Evolutionary conservation across 1,140 invertebrate genomes (phyloP), one percentile per base, ranked within the genome.

Genomic region (Zaprionus nigranus): DNA sequence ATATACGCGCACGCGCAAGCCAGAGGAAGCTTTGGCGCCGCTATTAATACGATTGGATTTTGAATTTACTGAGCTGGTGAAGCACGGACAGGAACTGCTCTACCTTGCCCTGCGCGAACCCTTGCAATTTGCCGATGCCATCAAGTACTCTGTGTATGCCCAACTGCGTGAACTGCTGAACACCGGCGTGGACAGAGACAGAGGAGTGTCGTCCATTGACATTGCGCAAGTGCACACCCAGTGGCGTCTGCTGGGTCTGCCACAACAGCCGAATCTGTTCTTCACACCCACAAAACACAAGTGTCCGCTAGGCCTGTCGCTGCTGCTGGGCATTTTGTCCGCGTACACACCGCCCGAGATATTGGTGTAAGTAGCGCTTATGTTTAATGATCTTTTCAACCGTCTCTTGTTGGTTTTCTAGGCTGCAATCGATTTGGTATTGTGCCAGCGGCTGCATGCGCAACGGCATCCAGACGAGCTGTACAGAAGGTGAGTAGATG

Each of bases 351-450:
- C 79, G 0, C 63, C 62, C 1, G 85, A 91, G 28, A 73, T 64
- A 13, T 61, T 78, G 17, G 76, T 92, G 91, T 92, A 59, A 91
- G 88, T 78, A 13, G 0, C 9, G 24, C 20, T 28, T 17, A 12
- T 9, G 15, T 26, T 17, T n/a, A 17, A 46, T 46, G 9, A 46
- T 3, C 11, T 6, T 7, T 3, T 5, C 24, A n/a, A 24, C n/a
- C 9, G 4, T 5, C 46, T 15, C 3, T 3, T 13, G 30, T 15
- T 30, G 36, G 5, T 17, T 12, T 38, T 24, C 6, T 13, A 92
- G 91, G 7, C 57, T 92, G 3, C 91, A 92, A 81, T 87, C 91
- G 12, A 81, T 90, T 71, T 92, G 91, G 91, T 92, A 81, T 65
- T 92, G 91, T 61, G 66, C 75, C 28, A 76, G 82, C 13, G 82